Evolutionary conservation across 2,797 vertebrate species (phyloP), one percentile per base, ranked within the genome.

Genomic region (Sparus aurata): DNA sequence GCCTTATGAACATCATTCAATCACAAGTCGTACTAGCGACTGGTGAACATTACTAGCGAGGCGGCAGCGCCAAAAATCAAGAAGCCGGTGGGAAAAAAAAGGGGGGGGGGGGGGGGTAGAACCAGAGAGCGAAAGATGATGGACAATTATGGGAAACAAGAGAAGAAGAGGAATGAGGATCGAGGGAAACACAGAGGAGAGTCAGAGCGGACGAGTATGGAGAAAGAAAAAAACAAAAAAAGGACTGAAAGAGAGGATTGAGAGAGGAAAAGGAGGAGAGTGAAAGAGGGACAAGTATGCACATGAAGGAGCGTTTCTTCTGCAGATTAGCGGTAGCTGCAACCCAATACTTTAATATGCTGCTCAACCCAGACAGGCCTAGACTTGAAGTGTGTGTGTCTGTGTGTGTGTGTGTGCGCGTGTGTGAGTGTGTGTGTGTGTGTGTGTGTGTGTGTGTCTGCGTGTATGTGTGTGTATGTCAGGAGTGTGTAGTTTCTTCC

Each of bases 311-410:
- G 72, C 16, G 25, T 86, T 90, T 93, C 85, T 77, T 27, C 86
- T 87, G 89, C 86, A 92, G 91, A 90, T 91, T 88, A 92, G 87
- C 85, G 67, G 87, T 70, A 84, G 85, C 84, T 85, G 92, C 80
- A 93, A 94, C 90, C 83, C 72, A 91, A 94, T 93, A 89, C 90
- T 92, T 94, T 93, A 94, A 94, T 95, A 89, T 78, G 85, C 84
- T 83, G 69, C 77, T 84, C 71, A 52, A 77, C 84, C 86, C 69
- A 22, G 52, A 85, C 93, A 87, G 83, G 90, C 77, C 85, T 16
- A 69, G 86, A 73, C 87, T 45, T 41, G 84, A 69, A 13, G 54
- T 70, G 55, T 79, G 73, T 75, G 63, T 82, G 68, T 65, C 57
- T 43, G 62, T 70, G 67, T 69, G 53, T 77, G 78, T 55, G 54